Conservation (phyloP, 2,888 invertebrate species). For the Synanthedon vespiformis region DNA sequence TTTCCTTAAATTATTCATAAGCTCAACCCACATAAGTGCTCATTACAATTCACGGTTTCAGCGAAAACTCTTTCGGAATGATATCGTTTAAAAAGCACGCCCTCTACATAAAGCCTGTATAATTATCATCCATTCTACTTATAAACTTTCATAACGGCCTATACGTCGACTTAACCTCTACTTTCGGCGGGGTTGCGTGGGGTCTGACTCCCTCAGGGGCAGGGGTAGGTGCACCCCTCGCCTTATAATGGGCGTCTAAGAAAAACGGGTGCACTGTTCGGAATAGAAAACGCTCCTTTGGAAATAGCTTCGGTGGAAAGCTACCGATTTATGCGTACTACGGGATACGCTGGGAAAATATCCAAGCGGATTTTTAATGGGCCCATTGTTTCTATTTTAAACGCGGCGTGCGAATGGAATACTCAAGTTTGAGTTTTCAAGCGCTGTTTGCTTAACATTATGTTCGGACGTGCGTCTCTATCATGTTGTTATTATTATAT, state of each 20-base stretch:
- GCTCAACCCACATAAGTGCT: conserved; percentile 12
- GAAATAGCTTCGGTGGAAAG: conserved; percentile 70
- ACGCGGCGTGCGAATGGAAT: conserved; percentile 65
- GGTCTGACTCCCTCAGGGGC: conserved; percentile 4
- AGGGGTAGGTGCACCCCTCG: conserved; percentile 22
- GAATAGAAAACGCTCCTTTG: conserved; percentile 70
- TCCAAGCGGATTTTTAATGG: conserved; percentile 70
- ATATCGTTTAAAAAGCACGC: conserved; percentile 60
- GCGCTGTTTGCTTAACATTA: conserved; percentile 18
- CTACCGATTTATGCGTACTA: conserved; percentile 65
- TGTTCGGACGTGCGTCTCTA: background rate
- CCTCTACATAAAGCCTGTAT: conserved; percentile 57
- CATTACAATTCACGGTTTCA: conserved; percentile 12
- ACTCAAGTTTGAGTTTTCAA: conserved; percentile 40
- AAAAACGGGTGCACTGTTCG: conserved; percentile 67
- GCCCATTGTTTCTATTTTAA: conserved; percentile 69
- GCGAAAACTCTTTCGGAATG: conserved; percentile 39
- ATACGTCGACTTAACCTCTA: conserved; percentile 69
- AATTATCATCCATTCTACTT: conserved; percentile 71
- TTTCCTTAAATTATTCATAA: background rate
- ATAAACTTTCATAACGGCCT: conserved; percentile 70
- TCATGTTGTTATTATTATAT: background rate
- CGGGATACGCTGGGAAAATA: conserved; percentile 66
- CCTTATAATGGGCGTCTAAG: conserved; percentile 66
- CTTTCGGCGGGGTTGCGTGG: conserved; percentile 46